Base-by-base conservation (phyloP, 2,888 invertebrate genomes). In the Noctua fimbriata region DNA sequence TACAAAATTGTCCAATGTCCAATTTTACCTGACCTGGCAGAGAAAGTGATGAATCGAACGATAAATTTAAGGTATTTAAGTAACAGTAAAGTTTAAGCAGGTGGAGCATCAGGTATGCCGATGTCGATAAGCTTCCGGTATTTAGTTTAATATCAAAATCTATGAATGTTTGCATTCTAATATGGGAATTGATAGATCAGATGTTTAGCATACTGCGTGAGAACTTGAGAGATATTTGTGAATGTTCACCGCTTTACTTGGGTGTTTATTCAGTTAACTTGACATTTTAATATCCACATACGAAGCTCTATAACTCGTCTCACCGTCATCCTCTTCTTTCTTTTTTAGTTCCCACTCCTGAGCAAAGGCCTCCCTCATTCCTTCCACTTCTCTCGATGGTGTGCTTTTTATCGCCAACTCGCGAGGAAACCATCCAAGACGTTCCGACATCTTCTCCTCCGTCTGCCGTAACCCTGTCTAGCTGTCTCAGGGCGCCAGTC, bases 91-190 rank as follows among this genome's bases (percentile, higher is more conserved):
- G 52, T 44, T 41, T 21, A 41, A 80, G 47, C 86, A 79, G 79
- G 67, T 73, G 76, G 63, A 74, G 49, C 41, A 41, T 36, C 9
- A 66, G 70, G 71, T 76, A 86, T 86, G 79, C 63, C 69, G 44
- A 72, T 82, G 73, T 72, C 63, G 52, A 76, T 69, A 69, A 85
- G 76, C 83, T 85, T 86, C 86, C 72, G 83, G 76, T 58, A 86
- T 85, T 85, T 41, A 79, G 76, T 74, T 86, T 74, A 79, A 65
- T 47, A 86, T 74, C 28, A 28, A 74, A 65, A 83, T 69, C 55
- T 73, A 73, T 80, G 60, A 79, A 83, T 83, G 47, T 72, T 76
- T 86, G 69, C 69, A 86, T 85, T 71, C 24, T 80, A 76, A 77
- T 82, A 82, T 79, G 71, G 72, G 76, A 79, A 74, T 60, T 58